A percentile compares a stretch with the other conserved stretches of the same genome.
These are phyloP conservation scores for Nomada ferruginata DNA, from an alignment of 2,888 invertebrate genomes.

Conservation along the genomic window DNA sequence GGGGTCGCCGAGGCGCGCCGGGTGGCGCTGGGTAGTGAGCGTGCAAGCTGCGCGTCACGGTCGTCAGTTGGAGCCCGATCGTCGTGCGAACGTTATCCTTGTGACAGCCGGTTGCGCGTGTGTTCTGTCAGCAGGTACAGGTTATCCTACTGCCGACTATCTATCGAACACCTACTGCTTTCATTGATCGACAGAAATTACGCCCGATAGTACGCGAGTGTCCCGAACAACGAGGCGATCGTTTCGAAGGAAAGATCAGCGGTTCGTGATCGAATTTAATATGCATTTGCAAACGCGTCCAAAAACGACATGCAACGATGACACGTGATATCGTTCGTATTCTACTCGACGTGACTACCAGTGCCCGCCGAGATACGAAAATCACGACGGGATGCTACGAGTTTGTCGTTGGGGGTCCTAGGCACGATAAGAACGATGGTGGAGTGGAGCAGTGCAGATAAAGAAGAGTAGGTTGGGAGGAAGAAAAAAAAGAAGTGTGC, in stretches of 20 bases:
- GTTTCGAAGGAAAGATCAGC: background rate
- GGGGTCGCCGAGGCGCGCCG: conserved; percentile 40
- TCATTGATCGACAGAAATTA: background rate
- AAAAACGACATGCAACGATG: conserved; percentile 32
- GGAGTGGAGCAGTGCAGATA: conserved; percentile 22
- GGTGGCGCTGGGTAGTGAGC: conserved; percentile 41
- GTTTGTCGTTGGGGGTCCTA: conserved; percentile 19
- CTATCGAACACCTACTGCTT: background rate
- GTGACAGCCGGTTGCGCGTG: background rate
- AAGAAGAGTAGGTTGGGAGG: conserved; percentile 36
- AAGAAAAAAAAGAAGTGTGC: conserved; percentile 33
- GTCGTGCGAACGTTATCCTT: conserved; percentile 39
- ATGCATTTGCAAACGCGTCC: background rate
- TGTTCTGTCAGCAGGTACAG: conserved; percentile 11
- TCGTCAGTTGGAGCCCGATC: conserved; percentile 59
- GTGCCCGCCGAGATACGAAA: conserved; percentile 15
- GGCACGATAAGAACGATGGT: conserved; percentile 32
- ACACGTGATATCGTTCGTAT: conserved; percentile 40
- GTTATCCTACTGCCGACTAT: conserved; percentile 9
- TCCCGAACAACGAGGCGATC: background rate
- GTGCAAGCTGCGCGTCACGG: conserved; percentile 17
- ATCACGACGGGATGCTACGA: conserved; percentile 37
- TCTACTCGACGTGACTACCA: conserved; percentile 1
- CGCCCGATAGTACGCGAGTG: background rate
- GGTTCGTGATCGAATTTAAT: background rate